Base-by-base conservation (phyloP, 2,888 invertebrate species). In the Luperina nickerlii region DNA sequence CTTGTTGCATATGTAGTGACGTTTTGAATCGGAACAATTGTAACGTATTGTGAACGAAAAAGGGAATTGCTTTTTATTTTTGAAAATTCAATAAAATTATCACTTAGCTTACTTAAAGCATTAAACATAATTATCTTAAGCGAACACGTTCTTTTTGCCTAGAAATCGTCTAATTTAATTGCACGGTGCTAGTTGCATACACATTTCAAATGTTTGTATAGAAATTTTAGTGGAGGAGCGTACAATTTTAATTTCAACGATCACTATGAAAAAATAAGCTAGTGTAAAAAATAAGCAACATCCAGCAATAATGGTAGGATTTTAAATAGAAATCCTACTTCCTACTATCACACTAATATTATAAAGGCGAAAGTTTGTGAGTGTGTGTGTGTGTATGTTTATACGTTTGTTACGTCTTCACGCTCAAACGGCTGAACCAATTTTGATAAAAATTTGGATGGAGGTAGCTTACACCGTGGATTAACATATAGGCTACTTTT, bases 1-100 rank as follows among this genome's bases (percentile, higher is more conserved):
- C 83, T 65, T 85, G 82, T 74, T 82, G 71, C 78, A 68, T 42
- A 66, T 70, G 78, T 84, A 63, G 79, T 82, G 76, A 86, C 62
- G n/a, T 73, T 75, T 78, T 74, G 65, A 65, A 80, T 77, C 27
- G 65, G 63, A 71, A 76, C 38, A 79, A 78, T 83, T 45, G 48
- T 65, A 45, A 51, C 72, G 74, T 65, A 32, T 57, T 13, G 32
- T 18, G 9, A 20, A 62, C 7, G 32, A 32, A n/a, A 76, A 27
- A 24, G 9, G 1, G 32, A 66, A 68, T 54, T 62, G 18, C n/a
- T 32, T 62, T 32, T 32, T 38, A 13, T 2, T 48, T 48, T 42
- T 27, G 38, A 48, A 60, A 60, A n/a, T 60, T 3, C 9, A 38
- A 32, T 32, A 18, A 13, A 24, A 20, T 6, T 48, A 20, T 18